Percentiles rank a stretch among this genome's conserved stretches.
Conservation (phyloP, 2,113 vertebrate species). For the Hemichromis elongatus region DNA sequence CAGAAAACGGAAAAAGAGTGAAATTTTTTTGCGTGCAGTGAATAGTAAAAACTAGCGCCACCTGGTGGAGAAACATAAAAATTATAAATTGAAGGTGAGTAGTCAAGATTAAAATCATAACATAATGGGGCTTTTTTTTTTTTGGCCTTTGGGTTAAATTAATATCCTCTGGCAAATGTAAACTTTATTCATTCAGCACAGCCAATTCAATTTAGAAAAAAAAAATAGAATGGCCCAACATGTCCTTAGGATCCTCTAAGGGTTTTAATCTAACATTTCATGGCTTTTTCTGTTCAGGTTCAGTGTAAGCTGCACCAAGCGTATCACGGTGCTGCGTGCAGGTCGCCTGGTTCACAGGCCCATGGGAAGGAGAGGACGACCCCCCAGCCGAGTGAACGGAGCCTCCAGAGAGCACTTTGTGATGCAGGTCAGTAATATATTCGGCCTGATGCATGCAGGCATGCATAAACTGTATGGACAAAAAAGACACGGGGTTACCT, state of each 20-base stretch:
- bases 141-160: neutral
- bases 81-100: no score
- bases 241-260: neutral
- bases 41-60: no score
- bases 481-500: neutral
- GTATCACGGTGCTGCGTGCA: constrained; percentile 74
- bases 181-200: neutral
- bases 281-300: constrained; percentile 69
- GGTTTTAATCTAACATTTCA: neutral
- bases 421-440: constrained; percentile 81
- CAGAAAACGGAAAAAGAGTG: neutral
- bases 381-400: constrained; percentile 78
- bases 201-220: neutral
- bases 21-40: no score
- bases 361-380: constrained; percentile 81
- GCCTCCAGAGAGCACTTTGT: constrained; percentile 79
- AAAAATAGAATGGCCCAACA: neutral
- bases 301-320: constrained; percentile 88
- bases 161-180: neutral
- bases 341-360: constrained; percentile 82
- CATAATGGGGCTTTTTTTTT: neutral
- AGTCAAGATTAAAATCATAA: no score
- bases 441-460: neutral
- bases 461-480: neutral
- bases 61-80: no score